Evolutionary conservation across 2,888 invertebrate species (phyloP).

Genomic region (Ceramica pisi): DNA sequence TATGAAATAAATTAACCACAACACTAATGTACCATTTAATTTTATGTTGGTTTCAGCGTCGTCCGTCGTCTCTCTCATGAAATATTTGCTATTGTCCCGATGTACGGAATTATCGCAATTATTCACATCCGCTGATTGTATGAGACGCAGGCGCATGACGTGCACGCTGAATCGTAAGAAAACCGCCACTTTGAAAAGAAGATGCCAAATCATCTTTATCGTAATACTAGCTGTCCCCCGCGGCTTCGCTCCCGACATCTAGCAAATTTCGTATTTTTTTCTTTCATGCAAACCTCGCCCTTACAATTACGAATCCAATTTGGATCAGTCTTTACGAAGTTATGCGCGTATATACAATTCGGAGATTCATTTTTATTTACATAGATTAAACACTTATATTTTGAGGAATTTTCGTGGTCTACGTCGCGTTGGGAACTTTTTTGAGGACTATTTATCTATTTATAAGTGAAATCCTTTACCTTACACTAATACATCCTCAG

Average conservation of each 20-base stretch:
- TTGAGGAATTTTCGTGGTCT: no score
- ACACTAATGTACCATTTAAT: background rate
- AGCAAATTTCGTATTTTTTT: no score
- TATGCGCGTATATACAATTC: no score
- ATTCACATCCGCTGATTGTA: constrained; percentile 22
- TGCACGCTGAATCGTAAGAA: background rate
- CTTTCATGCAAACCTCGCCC: no score
- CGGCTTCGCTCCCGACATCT: no score
- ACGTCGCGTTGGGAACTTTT: background rate
- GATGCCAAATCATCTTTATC: background rate
- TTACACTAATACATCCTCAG: no score
- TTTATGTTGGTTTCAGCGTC: background rate
- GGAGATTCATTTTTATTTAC: no score
- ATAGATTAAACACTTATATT: background rate
- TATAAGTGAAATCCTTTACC: no score
- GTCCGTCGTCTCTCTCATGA: background rate
- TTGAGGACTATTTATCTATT: background rate
- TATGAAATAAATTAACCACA: no score
- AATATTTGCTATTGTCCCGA: background rate
- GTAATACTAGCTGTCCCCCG: no score
- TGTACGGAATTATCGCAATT: constrained; percentile 16
- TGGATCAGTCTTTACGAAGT: no score
- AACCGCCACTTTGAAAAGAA: background rate
- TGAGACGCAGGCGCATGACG: background rate
- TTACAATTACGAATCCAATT: no score